Percentiles rank a stretch among this genome's conserved stretches.
Evolutionary conservation across 2,113 vertebrate genomes (phyloP).

Genomic region (Ornithorhynchus anatinus): DNA sequence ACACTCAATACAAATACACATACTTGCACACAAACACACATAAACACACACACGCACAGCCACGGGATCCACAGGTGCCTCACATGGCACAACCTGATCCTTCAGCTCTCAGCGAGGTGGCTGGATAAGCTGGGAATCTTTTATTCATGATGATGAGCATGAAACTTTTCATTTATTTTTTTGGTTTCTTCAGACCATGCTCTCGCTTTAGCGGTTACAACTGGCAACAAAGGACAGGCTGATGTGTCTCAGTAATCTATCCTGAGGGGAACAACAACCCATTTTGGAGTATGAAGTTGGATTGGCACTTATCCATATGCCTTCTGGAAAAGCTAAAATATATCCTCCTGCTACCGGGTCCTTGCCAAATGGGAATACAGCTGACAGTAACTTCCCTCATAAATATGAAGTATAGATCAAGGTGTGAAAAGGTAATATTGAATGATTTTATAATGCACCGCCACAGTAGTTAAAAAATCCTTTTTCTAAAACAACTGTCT

Average conservation of each 20-base stretch:
- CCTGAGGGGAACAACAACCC: neutral
- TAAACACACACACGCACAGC: neutral
- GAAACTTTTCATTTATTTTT: neutral
- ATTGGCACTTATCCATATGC: rapidly evolving
- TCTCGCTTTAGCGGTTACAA: neutral
- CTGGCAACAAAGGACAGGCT: neutral
- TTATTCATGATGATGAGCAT: rapidly evolving
- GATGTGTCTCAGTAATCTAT: rapidly evolving
- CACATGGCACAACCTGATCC: neutral
- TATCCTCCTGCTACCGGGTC: rapidly evolving
- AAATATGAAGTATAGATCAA: neutral
- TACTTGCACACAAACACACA: neutral
- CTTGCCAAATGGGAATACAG: neutral
- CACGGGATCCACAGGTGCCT: neutral
- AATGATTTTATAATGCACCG: neutral
- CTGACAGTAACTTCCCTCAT: neutral
- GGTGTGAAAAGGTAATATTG: neutral
- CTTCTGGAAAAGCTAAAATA: neutral
- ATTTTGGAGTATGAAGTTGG: neutral
- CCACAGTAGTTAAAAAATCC: rapidly evolving
- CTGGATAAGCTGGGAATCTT: neutral
- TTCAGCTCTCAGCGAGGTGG: neutral
- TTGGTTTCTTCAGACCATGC: neutral
- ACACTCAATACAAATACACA: too few relatives aligned
- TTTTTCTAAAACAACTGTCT: neutral